Evolutionary conservation across 2,888 invertebrate genomes (phyloP), one percentile per base, ranked within the genome.

Genomic region (Drosophila longiperda): DNA sequence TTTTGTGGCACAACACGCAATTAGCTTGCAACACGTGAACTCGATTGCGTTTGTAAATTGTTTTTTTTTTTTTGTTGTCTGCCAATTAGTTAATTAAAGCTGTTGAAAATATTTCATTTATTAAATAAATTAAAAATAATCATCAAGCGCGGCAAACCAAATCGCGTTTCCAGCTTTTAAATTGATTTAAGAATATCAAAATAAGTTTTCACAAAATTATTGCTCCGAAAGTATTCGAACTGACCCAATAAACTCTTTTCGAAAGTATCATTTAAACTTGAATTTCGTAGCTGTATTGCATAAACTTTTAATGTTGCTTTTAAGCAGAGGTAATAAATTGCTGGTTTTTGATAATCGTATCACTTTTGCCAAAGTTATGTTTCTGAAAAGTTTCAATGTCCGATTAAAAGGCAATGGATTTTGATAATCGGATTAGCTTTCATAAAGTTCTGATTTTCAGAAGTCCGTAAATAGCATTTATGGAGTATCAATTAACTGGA

Each of bases 21-120:
- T 78, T 71, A 75, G 63, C 77, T 80, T 67, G 80, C 76, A 71
- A 63, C 66, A 65, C 65, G 68, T 73, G 59, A 77, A 57, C 34
- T 49, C 62, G 63, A 60, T 59, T 49, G 76, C 75, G 38, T 11
- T 52, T 15, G 34, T 15, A 26, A 36, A 48, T 66, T 29, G 6
- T 63, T 66, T 64, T 64, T 52, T 55, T 33, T 49, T 65, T 48
- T 55, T 33, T 49, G 62, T 48, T 66, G 36, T 58, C 66, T 62
- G 52, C 58, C 82, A 89, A 87, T 85, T 85, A 89, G 84, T 83
- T 83, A 87, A 85, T 85, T 78, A 87, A 72, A 53, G 58, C 54
- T 64, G 60, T 34, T 60, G 61, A 69, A 75, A 80, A 72, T 61
- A 54, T 49, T 62, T 42, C 40, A 40, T 50, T 9, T 32, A 36